These are phyloP conservation scores for Forbesichthys papilliferus DNA, from an alignment of 2,113 vertebrate genomes.

Conservation along the genomic window DNA sequence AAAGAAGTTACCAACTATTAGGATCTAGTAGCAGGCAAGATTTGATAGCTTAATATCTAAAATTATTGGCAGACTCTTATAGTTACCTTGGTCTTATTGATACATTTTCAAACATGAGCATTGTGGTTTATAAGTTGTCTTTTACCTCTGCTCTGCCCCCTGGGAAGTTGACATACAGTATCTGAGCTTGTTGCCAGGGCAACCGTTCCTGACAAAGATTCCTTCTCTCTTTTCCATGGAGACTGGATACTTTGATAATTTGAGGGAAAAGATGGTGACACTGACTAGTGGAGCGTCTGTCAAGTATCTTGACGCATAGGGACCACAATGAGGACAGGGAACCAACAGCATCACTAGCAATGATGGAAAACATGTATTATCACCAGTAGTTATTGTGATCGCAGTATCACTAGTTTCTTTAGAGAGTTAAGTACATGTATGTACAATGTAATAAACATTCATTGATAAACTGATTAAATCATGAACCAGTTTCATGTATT, in stretches of 20 bases:
- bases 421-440: no score
- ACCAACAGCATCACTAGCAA: conserved; percentile 31
- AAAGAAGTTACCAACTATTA: no score
- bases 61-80: neutral
- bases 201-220: conserved; percentile 67
- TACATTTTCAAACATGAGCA: neutral
- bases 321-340: conserved; percentile 22
- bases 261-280: conserved; percentile 61
- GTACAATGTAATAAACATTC: no score
- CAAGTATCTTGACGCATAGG: conserved; percentile 51
- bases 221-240: conserved; percentile 62
- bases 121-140: conserved; percentile 47
- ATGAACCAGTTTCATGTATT: no score
- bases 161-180: conserved; percentile 51
- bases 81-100: neutral
- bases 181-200: conserved; percentile 71
- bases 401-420: neutral
- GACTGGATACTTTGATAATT: conserved; percentile 75
- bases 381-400: conserved; percentile 6
- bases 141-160: conserved; percentile 45
- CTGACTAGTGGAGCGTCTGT: conserved; percentile 42
- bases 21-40: neutral
- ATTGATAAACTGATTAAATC: neutral
- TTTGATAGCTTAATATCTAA: neutral
- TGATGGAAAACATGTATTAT: conserved; percentile 6